phyloP scores from a whole-genome alignment of 2,113 vertebrate species.

The Paramisgurnus dabryanus region DNA sequence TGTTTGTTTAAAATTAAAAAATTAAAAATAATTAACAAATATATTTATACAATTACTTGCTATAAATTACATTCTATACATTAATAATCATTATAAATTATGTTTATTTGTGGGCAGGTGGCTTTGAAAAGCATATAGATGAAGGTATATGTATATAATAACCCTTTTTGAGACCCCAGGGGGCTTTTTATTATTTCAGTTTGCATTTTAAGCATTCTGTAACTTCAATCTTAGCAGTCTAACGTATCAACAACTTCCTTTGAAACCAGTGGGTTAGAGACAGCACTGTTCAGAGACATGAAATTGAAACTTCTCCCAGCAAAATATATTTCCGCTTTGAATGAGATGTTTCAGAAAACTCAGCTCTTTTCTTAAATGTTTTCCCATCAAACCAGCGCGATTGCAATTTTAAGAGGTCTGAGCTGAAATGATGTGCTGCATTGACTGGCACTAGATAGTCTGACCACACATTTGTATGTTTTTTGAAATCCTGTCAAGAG shows the following conservation, averaged over 20 bases:
- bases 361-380: conserved; percentile 58
- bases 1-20: too few species aligned
- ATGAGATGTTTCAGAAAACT: conserved; percentile 34
- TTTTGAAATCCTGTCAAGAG: conserved; percentile 43
- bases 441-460: conserved; percentile 61
- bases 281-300: neutral
- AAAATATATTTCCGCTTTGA: neutral
- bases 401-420: conserved; percentile 63
- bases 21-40: too few species aligned
- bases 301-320: neutral
- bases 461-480: conserved; percentile 24
- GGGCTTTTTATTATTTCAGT: neutral
- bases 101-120: too few species aligned
- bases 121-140: too few species aligned
- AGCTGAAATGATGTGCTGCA: conserved; percentile 58
- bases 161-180: too few species aligned
- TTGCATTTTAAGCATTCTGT: neutral
- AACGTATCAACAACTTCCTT: neutral
- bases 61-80: too few species aligned
- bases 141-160: too few species aligned
- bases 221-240: neutral
- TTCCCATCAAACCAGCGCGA: conserved; percentile 59
- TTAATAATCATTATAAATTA: too few species aligned
- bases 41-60: too few species aligned
- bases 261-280: neutral